Evolutionary conservation across 2,888 invertebrate species (phyloP).

Genomic region (Ophraella communa): DNA sequence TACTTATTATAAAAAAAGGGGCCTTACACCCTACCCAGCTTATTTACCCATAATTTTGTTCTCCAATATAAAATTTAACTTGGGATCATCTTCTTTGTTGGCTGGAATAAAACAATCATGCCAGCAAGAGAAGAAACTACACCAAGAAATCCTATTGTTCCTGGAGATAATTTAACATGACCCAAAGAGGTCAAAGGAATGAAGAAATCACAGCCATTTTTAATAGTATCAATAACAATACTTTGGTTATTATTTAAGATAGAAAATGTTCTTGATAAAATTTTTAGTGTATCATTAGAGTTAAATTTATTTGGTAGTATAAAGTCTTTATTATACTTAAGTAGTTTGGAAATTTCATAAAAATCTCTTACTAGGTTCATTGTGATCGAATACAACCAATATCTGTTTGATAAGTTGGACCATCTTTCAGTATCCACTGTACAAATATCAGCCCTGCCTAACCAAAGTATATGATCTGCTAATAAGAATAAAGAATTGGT

Average conservation of each 20-base stretch:
- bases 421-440: constrained; percentile 77
- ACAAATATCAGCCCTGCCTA: constrained; percentile 74
- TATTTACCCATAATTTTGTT: too few species aligned
- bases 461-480: constrained; percentile 87
- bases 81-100: constrained; percentile 78
- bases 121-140: constrained; percentile 83
- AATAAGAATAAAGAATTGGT: constrained; percentile 80
- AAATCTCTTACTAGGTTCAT: constrained; percentile 82
- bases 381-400: constrained; percentile 84
- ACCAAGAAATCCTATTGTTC: constrained; percentile 79
- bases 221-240: constrained; percentile 81
- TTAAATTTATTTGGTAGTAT: constrained; percentile 44
- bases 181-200: constrained; percentile 85
- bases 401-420: constrained; percentile 76
- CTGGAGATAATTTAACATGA: constrained; percentile 77
- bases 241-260: constrained; percentile 64
- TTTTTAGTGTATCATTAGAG: constrained; percentile 38
- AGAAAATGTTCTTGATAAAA: constrained; percentile 44
- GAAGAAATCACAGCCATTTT: constrained; percentile 86
- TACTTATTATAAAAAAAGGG: not conserved
- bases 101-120: constrained; percentile 76
- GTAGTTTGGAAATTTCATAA: constrained; percentile 78
- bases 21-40: not conserved
- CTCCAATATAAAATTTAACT: constrained; percentile 46
- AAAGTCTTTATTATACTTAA: constrained; percentile 61